These are phyloP conservation scores for Lycophotia porphyrea DNA, from an alignment of 2,888 invertebrate species.

Conservation along the genomic window DNA sequence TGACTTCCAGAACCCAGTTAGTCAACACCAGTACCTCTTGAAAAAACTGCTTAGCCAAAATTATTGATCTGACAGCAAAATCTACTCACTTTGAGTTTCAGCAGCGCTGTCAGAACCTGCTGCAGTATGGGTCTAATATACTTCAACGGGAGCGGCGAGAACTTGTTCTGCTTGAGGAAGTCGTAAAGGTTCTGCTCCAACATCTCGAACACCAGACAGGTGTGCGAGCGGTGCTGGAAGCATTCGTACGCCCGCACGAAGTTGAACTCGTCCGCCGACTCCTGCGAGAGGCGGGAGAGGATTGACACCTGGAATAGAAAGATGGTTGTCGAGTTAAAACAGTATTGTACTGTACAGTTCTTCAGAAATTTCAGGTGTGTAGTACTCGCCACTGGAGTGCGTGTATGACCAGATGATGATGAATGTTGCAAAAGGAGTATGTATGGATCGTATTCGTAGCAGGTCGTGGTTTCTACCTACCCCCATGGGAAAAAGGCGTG, in stretches of 20 bases:
- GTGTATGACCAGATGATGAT: too few relatives aligned
- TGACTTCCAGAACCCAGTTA: neutral
- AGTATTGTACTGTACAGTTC: too few relatives aligned
- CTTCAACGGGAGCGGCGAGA: slow-evolving; percentile 99
- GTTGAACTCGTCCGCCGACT: slow-evolving; percentile 99
- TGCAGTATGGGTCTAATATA: slow-evolving; percentile 99
- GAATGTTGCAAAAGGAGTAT: too few relatives aligned
- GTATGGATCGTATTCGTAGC: too few relatives aligned
- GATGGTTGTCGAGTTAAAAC: neutral
- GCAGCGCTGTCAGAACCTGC: slow-evolving; percentile 97
- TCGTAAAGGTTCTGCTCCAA: slow-evolving; percentile 99
- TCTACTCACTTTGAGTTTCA: slow-evolving; percentile 95
- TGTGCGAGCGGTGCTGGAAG: slow-evolving; percentile 99
- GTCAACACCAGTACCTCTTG: neutral
- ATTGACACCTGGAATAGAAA: slow-evolving; percentile 93
- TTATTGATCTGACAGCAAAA: neutral
- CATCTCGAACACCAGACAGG: slow-evolving; percentile 99
- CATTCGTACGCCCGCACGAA: slow-evolving; percentile 99
- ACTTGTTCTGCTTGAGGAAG: slow-evolving; percentile 99
- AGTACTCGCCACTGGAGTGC: too few relatives aligned
- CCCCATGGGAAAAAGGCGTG: too few relatives aligned
- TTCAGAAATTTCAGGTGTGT: too few relatives aligned
- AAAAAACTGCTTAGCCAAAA: neutral
- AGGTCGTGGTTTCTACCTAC: too few relatives aligned
- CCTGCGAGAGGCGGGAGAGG: slow-evolving; percentile 97